Base-by-base conservation (phyloP, 2,113 vertebrate genomes). In the Riparia riparia region DNA sequence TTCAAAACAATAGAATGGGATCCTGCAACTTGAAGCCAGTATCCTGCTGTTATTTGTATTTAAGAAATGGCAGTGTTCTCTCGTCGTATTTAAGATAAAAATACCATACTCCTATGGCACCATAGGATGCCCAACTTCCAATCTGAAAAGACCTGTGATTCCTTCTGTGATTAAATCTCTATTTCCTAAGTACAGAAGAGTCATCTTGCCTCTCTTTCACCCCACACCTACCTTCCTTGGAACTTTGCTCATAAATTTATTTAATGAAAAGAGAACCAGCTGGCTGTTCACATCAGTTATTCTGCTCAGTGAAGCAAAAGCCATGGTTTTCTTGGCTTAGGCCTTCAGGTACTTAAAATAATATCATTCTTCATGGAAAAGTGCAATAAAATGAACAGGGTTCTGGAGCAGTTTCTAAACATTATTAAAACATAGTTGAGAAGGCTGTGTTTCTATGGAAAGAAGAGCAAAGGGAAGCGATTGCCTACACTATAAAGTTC, bases 311-410 rank as follows among this genome's bases (percentile, higher is more conserved):
- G 58, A 54, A 93, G 66, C 39, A 88, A 88, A 94, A 92, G 71
- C 71, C 88, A 90, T 88, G 3, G 8, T 77, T 88, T 94, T 92
- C 70, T 90, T 94, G 89, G 93, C 82, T 73, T 85, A 32, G 8
- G 18, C 28, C 14, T 93, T 77, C 56, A 90, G 32, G 22, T 95
- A 89, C 84, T 93, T 91, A 94, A 89, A 95, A 86, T 86, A 91
- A 85, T 76, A 82, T 20, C 32, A 82, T 65, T 76, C 49, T 94
- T 89, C 63, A 85, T 73, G 78, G 73, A 96, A 94, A 96, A 95
- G 12, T 85, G 39, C 58, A 84, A 89, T 94, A 64, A 94, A 95
- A 82, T 24, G 4, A 80, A 70, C 13, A 82, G 22, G 3, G n/a
- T 65, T 89, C 57, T 87, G 63, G 57, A 82, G 42, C 54, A 82